phyloP scores from a whole-genome alignment of 30 jellyfish, hydroid and myxozoan species.

The Mastigias papua region DNA sequence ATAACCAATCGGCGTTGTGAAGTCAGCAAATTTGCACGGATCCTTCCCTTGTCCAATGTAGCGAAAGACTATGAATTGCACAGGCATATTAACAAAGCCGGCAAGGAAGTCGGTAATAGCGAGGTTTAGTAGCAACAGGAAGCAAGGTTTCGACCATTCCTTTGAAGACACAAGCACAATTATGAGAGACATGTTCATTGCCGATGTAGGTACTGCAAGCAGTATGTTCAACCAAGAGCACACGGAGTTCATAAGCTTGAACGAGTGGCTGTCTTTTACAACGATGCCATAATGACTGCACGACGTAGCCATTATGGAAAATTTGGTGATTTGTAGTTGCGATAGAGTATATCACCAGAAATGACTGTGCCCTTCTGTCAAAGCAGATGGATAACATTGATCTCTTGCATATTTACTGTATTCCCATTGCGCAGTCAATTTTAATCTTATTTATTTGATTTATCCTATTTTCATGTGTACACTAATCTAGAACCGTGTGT shows the following conservation, averaged over 20 bases:
- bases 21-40: slow-evolving; percentile 20
- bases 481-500: too few relatives aligned
- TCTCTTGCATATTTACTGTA: too few relatives aligned
- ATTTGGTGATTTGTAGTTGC: too few relatives aligned
- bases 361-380: too few relatives aligned
- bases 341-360: too few relatives aligned
- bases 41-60: neutral
- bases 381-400: too few relatives aligned
- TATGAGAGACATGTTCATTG: neutral
- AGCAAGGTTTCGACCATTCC: slow-evolving; percentile 9
- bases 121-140: slow-evolving; percentile 22
- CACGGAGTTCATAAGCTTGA: neutral
- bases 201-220: slow-evolving; percentile 15
- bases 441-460: too few relatives aligned
- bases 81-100: slow-evolving; percentile 16
- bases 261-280: neutral
- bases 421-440: too few relatives aligned
- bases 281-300: slow-evolving; percentile 31
- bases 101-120: slow-evolving; percentile 40
- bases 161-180: neutral
- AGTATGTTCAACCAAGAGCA: slow-evolving; percentile 1
- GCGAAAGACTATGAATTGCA: neutral
- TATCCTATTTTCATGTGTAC: too few relatives aligned
- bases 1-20: slow-evolving; percentile 14
- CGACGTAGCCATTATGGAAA: neutral